A percentile compares a stretch with the other conserved stretches of the same genome.
Conservation (phyloP, 2,797 vertebrate genomes). For the Myripristis murdjan region DNA sequence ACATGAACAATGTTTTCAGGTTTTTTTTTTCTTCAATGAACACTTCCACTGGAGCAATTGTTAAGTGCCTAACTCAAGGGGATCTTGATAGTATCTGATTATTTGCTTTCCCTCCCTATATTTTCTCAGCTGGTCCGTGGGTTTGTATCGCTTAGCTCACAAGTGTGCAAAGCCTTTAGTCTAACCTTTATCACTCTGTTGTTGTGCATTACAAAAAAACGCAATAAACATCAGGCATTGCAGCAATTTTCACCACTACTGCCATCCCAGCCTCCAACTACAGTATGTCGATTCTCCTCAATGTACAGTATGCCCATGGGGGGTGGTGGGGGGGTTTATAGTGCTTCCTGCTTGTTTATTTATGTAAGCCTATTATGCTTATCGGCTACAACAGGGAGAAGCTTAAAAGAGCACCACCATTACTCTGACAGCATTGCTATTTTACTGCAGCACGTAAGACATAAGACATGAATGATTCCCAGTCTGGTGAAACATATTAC, state of each 20-base stretch:
- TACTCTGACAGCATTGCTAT: constrained; percentile 61
- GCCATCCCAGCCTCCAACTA: constrained; percentile 25
- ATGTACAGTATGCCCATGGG: constrained; percentile 26
- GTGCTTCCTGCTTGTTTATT: constrained; percentile 64
- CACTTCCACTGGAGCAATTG: background rate
- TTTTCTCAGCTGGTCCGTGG: background rate
- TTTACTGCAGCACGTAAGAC: constrained; percentile 60
- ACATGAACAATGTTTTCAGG: too few species aligned
- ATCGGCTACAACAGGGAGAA: constrained; percentile 59
- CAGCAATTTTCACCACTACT: constrained; percentile 46
- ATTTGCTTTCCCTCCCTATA: constrained; percentile 13
- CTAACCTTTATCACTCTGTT: constrained; percentile 30
- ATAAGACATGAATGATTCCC: constrained; percentile 64
- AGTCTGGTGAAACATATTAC: constrained; percentile 60
- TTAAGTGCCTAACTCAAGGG: constrained; percentile 1
- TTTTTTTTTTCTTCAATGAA: background rate
- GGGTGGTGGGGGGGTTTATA: constrained; percentile 23
- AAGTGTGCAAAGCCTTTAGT: constrained; percentile 38
- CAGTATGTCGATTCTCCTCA: constrained; percentile 51
- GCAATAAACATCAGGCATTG: constrained; percentile 15
- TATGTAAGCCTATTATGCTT: constrained; percentile 70
- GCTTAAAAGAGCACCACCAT: constrained; percentile 50
- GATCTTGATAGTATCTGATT: background rate
- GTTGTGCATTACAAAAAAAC: constrained; percentile 52
- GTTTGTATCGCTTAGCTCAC: constrained; percentile 41